phyloP scores from a whole-genome alignment of 2,888 invertebrate species.

The Vannuccia rotundouncinata region DNA sequence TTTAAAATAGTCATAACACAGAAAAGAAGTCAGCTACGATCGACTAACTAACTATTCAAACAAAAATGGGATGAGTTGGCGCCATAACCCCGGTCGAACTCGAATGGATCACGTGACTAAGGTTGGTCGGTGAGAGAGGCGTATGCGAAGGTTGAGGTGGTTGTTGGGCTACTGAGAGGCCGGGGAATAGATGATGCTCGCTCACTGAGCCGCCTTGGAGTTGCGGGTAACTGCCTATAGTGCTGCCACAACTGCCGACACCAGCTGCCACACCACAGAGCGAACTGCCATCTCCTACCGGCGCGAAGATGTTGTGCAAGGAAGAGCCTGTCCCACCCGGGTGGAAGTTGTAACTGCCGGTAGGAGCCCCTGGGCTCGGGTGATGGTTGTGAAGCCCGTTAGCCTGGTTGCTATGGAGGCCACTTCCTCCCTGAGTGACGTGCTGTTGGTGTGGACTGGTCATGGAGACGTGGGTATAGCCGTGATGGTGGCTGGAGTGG shows the following conservation, averaged over 20 bases:
- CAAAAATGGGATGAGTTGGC: not conserved
- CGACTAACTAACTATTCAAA: too few species aligned
- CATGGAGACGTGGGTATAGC: too few species aligned
- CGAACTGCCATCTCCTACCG: too few species aligned
- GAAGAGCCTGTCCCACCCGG: not conserved
- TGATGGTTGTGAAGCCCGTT: not conserved
- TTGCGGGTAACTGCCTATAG: not conserved
- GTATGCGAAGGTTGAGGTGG: not conserved
- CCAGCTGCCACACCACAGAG: not conserved
- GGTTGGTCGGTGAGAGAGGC: not conserved
- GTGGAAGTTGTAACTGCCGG: not conserved
- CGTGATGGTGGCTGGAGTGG: too few species aligned
- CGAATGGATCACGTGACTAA: not conserved
- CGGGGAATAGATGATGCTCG: not conserved
- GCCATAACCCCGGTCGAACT: not conserved
- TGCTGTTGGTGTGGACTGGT: too few species aligned
- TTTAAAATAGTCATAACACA: too few species aligned
- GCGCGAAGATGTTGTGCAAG: not conserved
- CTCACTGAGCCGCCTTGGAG: not conserved
- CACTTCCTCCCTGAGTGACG: too few species aligned
- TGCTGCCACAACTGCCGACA: not conserved
- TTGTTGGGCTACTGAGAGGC: not conserved
- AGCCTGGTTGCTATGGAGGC: too few species aligned
- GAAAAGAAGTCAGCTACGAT: too few species aligned
- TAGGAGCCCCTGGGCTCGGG: too few species aligned